Evolutionary conservation across 2,113 vertebrate species (phyloP), one percentile per base, ranked within the genome.

Genomic region (Fukomys damarensis): DNA sequence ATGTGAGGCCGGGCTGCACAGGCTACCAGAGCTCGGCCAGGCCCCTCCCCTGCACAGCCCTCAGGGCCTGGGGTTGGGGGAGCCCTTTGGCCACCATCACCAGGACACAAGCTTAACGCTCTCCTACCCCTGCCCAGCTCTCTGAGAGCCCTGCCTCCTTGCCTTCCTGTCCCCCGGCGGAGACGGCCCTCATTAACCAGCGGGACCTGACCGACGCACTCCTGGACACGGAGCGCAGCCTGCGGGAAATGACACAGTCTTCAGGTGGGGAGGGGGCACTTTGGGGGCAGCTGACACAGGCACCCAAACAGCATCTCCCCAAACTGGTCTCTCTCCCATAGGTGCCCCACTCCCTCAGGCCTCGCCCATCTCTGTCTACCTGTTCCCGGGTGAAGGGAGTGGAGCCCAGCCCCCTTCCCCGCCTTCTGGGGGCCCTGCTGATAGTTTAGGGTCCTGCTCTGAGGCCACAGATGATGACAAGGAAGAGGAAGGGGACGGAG

Each of bases 171-270:
- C 99, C 98, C 30, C 99, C 99, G 0, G 99, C 99, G 46, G 99
- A 99, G 98, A 99, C 99, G 0, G 99, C 99, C 9, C 99, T 99
- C 96, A 99, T 99, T 96, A 99, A 99, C 98, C 99, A 99, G 97
- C 98, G 98, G 10, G 99, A 99, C 97, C 98, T 99, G 83, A 98
- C 99, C 0, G 99, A 99, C 20, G 99, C 99, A 95, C 99, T 99
- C 97, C 99, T 99, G 65, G 99, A 99, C 98, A 99, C 99, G 0
- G 99, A 99, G 89, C 99, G 98, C 90, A 98, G 98, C 97, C 97
- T 98, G 30, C 95, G 99, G 76, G 98, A 99, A 59, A 86, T 98
- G 66, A 94, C 96, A 7, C 96, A 96, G 61, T 98, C 99, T 32
- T 68, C 98, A 94, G 99, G 99, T 99, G 94, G 49, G 77, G 43